Conservation (phyloP, 1,140 invertebrate genomes). For the Calephelis nemesis region DNA sequence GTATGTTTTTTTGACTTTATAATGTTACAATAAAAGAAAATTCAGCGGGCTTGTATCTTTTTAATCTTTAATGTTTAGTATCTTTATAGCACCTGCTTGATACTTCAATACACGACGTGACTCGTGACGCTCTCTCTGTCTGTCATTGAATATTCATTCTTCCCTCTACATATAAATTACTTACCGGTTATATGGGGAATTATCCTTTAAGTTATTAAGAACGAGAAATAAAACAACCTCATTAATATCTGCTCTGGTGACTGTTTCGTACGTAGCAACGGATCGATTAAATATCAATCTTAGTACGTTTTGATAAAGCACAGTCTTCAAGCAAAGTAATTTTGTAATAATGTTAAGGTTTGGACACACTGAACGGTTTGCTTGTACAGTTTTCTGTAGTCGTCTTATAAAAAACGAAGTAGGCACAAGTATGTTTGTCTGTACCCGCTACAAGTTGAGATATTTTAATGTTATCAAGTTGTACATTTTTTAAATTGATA, state of each 20-base stretch:
- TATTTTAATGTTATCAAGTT: too few relatives aligned
- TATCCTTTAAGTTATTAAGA: background rate
- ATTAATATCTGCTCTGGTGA: constrained; percentile 5
- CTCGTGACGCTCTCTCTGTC: too few relatives aligned
- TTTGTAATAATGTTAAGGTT: constrained; percentile 1
- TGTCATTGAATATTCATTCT: background rate
- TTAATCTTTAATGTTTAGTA: too few relatives aligned
- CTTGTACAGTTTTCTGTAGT: too few relatives aligned
- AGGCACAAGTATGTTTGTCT: too few relatives aligned
- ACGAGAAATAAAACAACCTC: constrained; percentile 8
- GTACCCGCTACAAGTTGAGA: too few relatives aligned
- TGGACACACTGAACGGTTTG: background rate
- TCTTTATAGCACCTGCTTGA: too few relatives aligned
- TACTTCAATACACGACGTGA: background rate
- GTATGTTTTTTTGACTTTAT: too few relatives aligned
- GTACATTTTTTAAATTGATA: too few relatives aligned
- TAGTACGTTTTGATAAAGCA: background rate
- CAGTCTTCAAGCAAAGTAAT: background rate
- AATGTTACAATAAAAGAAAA: too few relatives aligned
- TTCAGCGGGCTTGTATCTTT: too few relatives aligned
- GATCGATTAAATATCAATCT: constrained; percentile 1
- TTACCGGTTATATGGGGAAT: background rate
- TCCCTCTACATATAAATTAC: background rate
- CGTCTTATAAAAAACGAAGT: too few relatives aligned
- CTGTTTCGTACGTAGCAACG: background rate